phyloP scores from a whole-genome alignment of 1,140 invertebrate species.

The Megathymus violae region DNA sequence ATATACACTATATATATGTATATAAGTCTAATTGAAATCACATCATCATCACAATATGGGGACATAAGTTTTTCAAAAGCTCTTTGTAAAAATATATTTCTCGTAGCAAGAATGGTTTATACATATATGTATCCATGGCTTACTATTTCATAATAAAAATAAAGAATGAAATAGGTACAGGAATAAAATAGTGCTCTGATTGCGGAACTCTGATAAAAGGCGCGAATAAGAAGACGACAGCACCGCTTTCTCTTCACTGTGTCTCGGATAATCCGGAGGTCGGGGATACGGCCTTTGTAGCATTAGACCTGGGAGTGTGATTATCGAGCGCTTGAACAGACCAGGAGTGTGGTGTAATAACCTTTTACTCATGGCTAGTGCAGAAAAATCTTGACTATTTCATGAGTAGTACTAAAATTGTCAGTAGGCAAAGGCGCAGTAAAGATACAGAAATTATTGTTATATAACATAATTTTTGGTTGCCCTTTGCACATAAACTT shows the following conservation, averaged over 20 bases:
- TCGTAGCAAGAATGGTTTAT: background rate
- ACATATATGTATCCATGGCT: background rate
- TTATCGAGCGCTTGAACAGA: conserved; percentile 9
- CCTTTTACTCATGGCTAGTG: background rate
- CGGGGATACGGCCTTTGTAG: conserved; percentile 10
- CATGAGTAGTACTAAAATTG: too few relatives aligned
- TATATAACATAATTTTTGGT: too few relatives aligned
- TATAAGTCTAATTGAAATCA: too few relatives aligned
- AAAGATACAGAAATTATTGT: too few relatives aligned
- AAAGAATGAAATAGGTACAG: background rate
- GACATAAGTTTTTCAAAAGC: too few relatives aligned
- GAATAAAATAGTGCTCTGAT: conserved; percentile 22
- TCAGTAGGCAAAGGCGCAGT: too few relatives aligned
- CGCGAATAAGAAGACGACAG: conserved; percentile 10
- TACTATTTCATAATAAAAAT: background rate
- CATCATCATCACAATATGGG: too few relatives aligned
- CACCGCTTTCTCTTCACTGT: conserved; percentile 16
- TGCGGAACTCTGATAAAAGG: conserved; percentile 16
- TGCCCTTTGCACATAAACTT: too few relatives aligned
- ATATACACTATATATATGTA: too few relatives aligned
- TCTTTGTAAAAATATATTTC: too few relatives aligned
- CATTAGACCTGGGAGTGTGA: conserved; percentile 8
- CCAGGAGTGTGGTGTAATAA: background rate
- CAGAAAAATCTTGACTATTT: too few relatives aligned
- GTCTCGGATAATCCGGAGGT: conserved; percentile 7